Base-by-base conservation (phyloP, 2,113 vertebrate genomes). In the Onychostruthus taczanowskii region DNA sequence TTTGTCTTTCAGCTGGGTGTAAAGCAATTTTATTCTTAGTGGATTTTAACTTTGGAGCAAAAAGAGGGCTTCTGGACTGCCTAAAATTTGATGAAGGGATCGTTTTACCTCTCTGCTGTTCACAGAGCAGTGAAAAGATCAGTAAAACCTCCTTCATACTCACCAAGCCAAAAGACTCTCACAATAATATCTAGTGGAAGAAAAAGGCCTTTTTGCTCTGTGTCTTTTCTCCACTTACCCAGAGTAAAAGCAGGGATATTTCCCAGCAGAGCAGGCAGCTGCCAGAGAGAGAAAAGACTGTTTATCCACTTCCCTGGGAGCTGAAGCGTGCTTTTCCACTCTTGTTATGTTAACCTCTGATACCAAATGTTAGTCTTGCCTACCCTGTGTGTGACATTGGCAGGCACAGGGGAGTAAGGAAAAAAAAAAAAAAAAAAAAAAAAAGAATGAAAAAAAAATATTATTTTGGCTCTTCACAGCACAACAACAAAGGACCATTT, bases 271-370 rank as follows among this genome's bases (percentile, higher is more conserved):
- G 27, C 26, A 46, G 31, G 58, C 33, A 27, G 21, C 33, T 2
- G 0, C 47, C 67, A 87, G 82, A 4, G 2, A 44, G 68, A 56
- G 41, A 76, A 68, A 19, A 3, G 24, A 68, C 46, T 73, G 39
- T 88, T 95, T 73, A 81, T 87, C 41, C 46, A 31, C 77, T 50
- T 82, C 77, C 41, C 31, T 73, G 58, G 39, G 41, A 70, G 41
- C 28, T 50, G 41, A 72, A 89, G 47, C n/a, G 35, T 91, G 49
- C 46, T 82, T 89, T 93, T 73, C 90, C 7, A 1, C 62, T 84
- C 64, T 84, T 81, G 81, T 96, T 94, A 74, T 94, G 61, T 30
- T 96, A 88, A 93, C 72, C 84, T 75, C 37, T 93, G 67, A 78
- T 39, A 86, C 41, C 15, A 56, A 96, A 69, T 59, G 61, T 89